Conservation (phyloP, 92 coral and sea anemone genomes). For the Phymanthus crucifer region DNA sequence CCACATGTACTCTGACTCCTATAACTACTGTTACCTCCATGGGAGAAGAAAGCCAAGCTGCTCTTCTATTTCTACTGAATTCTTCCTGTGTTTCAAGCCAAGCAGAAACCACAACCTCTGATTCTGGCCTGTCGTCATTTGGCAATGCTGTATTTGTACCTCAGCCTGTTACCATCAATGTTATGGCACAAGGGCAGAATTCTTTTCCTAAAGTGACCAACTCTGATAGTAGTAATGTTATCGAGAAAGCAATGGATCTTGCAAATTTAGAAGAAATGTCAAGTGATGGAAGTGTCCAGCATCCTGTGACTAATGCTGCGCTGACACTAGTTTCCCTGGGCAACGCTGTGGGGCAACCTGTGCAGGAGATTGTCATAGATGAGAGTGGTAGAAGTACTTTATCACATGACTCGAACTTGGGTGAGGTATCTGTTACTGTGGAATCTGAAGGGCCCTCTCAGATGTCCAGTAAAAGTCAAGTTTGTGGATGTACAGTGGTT, state of each 20-base stretch:
- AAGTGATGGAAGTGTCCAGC: constrained; percentile 9
- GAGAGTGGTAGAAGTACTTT: constrained; percentile 36
- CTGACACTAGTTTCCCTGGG: constrained; percentile 40
- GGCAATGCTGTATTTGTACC: constrained; percentile 64
- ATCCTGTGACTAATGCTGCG: constrained; percentile 38
- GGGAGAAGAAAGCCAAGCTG: constrained; percentile 12
- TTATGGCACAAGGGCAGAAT: constrained; percentile 33
- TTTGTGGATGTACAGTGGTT: not conserved
- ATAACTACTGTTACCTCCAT: constrained; percentile 9
- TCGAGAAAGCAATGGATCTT: constrained; percentile 82
- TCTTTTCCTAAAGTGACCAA: constrained; percentile 25
- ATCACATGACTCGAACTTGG: constrained; percentile 26
- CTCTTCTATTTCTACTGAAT: constrained; percentile 25
- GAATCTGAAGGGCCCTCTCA: constrained; percentile 33
- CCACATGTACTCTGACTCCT: not conserved
- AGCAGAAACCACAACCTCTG: not conserved
- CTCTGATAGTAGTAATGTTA: constrained; percentile 38
- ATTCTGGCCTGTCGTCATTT: constrained; percentile 19
- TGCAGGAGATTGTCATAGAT: constrained; percentile 40
- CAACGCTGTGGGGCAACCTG: constrained; percentile 12
- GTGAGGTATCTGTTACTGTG: constrained; percentile 52
- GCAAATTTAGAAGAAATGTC: constrained; percentile 41
- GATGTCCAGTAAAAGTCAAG: constrained; percentile 7
- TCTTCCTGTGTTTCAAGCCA: constrained; percentile 7
- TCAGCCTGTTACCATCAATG: constrained; percentile 60